Percentiles rank a stretch among this genome's conserved stretches.
phyloP scores from a whole-genome alignment of 2,113 vertebrate genomes.

The Ptilorrhoa leucosticta region DNA sequence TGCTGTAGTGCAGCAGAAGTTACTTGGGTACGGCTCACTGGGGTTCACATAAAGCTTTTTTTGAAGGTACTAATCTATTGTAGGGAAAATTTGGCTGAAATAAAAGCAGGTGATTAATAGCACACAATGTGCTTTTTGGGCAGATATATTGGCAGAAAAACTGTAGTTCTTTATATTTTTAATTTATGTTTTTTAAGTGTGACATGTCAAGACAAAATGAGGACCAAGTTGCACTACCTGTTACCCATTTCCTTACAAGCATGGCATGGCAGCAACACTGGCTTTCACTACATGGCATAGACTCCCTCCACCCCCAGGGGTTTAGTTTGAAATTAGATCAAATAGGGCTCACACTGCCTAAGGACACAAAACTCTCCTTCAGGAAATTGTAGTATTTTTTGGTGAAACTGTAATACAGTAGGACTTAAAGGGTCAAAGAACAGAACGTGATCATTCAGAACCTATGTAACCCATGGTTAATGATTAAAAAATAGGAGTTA shows the following conservation, averaged over 20 bases:
- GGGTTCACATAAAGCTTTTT: background rate
- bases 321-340: background rate
- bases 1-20: background rate
- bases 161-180: background rate
- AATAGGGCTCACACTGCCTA: background rate
- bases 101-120: background rate
- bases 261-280: background rate
- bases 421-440: background rate
- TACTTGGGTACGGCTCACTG: background rate
- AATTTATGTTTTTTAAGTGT: background rate
- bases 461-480: background rate
- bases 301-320: background rate
- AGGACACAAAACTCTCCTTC: background rate
- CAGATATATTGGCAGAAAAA: background rate
- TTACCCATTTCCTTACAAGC: fast-evolving
- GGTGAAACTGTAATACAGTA: background rate
- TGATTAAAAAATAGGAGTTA: background rate
- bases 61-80: background rate
- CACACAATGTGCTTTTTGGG: background rate
- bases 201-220: background rate
- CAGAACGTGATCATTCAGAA: background rate
- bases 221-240: background rate
- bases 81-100: background rate
- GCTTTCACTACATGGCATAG: background rate
- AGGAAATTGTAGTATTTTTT: background rate